These are phyloP conservation scores for Oscheius sp. DNA, from an alignment of 2,888 invertebrate species.

Conservation along the genomic window DNA sequence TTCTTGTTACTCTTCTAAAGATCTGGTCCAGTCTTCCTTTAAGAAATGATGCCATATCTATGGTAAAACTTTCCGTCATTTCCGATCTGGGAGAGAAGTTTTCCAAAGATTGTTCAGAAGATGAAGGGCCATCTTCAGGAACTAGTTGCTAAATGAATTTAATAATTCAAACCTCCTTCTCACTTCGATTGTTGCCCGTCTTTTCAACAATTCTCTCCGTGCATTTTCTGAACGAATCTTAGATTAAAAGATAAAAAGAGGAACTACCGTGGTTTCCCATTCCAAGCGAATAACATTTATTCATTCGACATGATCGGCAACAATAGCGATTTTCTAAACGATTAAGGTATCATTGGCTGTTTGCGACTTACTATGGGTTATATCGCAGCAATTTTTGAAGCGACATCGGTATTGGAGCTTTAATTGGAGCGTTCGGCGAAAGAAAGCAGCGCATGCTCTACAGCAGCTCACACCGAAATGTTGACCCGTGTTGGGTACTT, in stretches of 20 bases:
- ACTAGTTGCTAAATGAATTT: neutral
- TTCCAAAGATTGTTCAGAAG: conserved; percentile 4
- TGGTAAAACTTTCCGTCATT: neutral
- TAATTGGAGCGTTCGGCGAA: conserved; percentile 39
- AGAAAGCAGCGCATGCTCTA: conserved; percentile 53
- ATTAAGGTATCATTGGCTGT: neutral
- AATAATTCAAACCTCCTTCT: neutral
- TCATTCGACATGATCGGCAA: conserved; percentile 45
- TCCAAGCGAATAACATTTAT: conserved; percentile 43
- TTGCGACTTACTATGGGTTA: conserved; percentile 44
- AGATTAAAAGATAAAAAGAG: neutral
- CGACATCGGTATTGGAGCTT: conserved; percentile 44
- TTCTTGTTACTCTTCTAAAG: neutral
- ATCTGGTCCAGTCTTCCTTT: neutral
- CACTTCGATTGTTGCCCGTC: neutral
- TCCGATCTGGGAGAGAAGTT: neutral
- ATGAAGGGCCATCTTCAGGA: conserved; percentile 2
- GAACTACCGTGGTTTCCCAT: conserved; percentile 44
- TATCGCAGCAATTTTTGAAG: conserved; percentile 42
- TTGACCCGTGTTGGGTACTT: conserved; percentile 42
- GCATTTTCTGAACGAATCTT: neutral
- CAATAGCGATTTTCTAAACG: conserved; percentile 49
- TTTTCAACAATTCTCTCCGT: neutral
- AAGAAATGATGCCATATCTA: neutral
- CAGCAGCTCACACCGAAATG: conserved; percentile 51